Base-by-base conservation (phyloP, 1,140 invertebrate species). In the Ylistrum balloti region DNA sequence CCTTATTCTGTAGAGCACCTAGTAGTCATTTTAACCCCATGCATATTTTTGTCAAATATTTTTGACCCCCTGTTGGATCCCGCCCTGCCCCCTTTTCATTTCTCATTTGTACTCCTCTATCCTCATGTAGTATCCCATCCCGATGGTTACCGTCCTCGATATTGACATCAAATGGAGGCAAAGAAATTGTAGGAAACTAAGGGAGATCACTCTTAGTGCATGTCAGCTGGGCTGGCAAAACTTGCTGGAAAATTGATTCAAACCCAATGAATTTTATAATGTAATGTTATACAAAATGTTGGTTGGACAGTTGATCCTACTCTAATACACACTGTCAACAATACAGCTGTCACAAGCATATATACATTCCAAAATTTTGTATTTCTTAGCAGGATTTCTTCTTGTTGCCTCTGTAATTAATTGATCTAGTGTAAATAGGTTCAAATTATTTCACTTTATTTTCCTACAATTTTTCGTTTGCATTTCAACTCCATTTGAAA, bases 131-230 rank as follows among this genome's bases (percentile, higher is more conserved):
- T 74, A 28, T 17, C 56, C 56, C 22, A 74, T 74, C 56, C 56
- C 56, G 22, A 74, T 74, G 56, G 56, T 74, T 74, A 74, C 56
- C 56, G 56, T 74, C 56, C 56, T 74, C 56, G 56, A 74, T 74
- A 74, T 74, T 74, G 56, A 74, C 56, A 74, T 74, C n/a, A 11
- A 56, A 74, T 74, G 56, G 56, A 74, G n/a, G 56, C 56, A 74
- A 74, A 28, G 56, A 74, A 74, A 74, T 74, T 74, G 56, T 74
- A 74, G 56, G 56, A 74, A 74, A 74, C 56, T 74, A 74, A 74
- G 56, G 56, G 22, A 74, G 22, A 74, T 17, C 56, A 74, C 22
- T 28, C 56, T 9, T 28, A 28, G 35, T 74, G 56, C 56, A 28
- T 5, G 56, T 74, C 56, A 74, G 56, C 56, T 74, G 56, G 56